Percentiles rank a stretch among this genome's conserved stretches.
Conservation (phyloP, 1,140 invertebrate genomes). For the honey bee (Apis mellifera) region Amel_HAv3.1 CM009931.2:22123501-22124000, state of each 20-base stretch:
- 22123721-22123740: constrained; percentile 11
- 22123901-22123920: not conserved
- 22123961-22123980: no score
- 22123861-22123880: not conserved
- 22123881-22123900: constrained; percentile 6
- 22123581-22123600: constrained; percentile 37
- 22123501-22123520: constrained; percentile 62
- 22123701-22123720: constrained; percentile 45
- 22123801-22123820: constrained; percentile 7
- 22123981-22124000: no score
- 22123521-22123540: constrained; percentile 48
- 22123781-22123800: constrained; percentile 49
- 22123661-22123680: constrained; percentile 45
- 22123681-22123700: constrained; percentile 18
- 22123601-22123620: constrained; percentile 63
- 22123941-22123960: no score
- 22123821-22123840: constrained; percentile 35
- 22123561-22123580: constrained; percentile 12
- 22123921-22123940: no score
- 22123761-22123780: constrained; percentile 50
- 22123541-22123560: not conserved
- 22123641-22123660: constrained; percentile 62
- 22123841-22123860: constrained; percentile 3
- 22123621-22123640: constrained; percentile 51
- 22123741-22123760: constrained; percentile 55